phyloP scores from a whole-genome alignment of 2,888 invertebrate species.

The Diaphora mendica region DNA sequence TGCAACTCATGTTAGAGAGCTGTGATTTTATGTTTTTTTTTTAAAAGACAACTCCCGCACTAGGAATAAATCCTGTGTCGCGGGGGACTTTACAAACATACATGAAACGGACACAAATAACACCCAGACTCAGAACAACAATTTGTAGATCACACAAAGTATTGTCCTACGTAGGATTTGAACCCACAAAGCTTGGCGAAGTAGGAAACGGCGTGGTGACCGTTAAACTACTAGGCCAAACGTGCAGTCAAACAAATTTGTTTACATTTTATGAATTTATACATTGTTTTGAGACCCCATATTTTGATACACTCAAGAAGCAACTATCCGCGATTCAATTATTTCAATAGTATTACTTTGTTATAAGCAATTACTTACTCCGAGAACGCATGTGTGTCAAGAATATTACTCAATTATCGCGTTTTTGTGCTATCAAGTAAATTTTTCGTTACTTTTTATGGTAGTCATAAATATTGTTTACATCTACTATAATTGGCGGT shows the following conservation, averaged over 20 bases:
- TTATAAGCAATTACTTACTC: background rate
- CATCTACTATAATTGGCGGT: too few relatives aligned
- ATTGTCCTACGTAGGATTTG: too few relatives aligned
- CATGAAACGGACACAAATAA: too few relatives aligned
- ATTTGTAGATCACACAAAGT: too few relatives aligned
- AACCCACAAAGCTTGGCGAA: too few relatives aligned
- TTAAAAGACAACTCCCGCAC: too few relatives aligned
- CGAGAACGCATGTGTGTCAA: background rate
- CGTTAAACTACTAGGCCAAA: too few relatives aligned
- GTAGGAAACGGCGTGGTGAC: too few relatives aligned
- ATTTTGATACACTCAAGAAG: background rate
- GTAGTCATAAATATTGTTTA: background rate
- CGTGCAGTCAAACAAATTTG: too few relatives aligned
- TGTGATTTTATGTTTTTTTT: background rate
- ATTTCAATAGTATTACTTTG: background rate
- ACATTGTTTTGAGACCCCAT: background rate
- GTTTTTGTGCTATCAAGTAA: background rate
- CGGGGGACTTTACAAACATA: too few relatives aligned
- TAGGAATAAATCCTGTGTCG: too few relatives aligned
- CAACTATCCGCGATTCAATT: background rate
- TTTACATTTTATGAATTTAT: background rate
- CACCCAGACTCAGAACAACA: too few relatives aligned
- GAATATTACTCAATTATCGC: background rate
- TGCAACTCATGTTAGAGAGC: background rate
- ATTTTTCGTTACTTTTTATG: background rate